Percentiles rank a stretch among this genome's conserved stretches.
Evolutionary conservation across 1,140 invertebrate genomes (phyloP).

Genomic region (Portunus trituberculatus): DNA sequence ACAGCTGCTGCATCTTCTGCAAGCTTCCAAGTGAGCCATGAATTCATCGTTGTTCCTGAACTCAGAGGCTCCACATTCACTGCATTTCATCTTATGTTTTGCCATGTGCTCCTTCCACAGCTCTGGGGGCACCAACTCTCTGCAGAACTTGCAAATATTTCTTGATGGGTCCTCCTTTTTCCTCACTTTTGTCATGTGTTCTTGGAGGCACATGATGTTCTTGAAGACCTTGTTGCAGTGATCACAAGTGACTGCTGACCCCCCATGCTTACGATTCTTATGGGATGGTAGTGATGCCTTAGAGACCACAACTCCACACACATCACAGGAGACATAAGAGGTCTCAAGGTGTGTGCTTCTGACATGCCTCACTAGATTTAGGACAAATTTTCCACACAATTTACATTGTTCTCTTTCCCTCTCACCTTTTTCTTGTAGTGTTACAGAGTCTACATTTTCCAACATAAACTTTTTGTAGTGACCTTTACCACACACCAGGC

Average conservation of each 20-base stretch:
- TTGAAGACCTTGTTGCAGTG: conserved; percentile 68
- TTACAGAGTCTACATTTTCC: conserved; percentile 49
- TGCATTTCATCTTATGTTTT: conserved; percentile 58
- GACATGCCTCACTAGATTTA: conserved; percentile 64
- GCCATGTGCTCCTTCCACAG: conserved; percentile 68
- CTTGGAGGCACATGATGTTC: conserved; percentile 66
- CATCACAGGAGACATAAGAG: conserved; percentile 62
- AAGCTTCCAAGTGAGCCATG: conserved; percentile 63
- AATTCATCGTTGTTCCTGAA: conserved; percentile 60
- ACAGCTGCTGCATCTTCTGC: conserved; percentile 68
- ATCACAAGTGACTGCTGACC: conserved; percentile 68
- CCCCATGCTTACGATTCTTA: conserved; percentile 73
- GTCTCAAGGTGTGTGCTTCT: conserved; percentile 56
- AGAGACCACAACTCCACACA: conserved; percentile 45
- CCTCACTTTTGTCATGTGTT: conserved; percentile 66
- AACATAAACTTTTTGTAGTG: conserved; percentile 66
- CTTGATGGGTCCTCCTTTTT: conserved; percentile 60
- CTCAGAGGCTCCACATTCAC: conserved; percentile 62
- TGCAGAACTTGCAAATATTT: conserved; percentile 68
- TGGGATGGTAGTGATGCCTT: conserved; percentile 66
- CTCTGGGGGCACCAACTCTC: conserved; percentile 43
- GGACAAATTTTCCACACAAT: conserved; percentile 64
- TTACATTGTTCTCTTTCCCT: conserved; percentile 66
- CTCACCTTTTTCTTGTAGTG: conserved; percentile 52
- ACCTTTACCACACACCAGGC: conserved; percentile 65